Conservation (phyloP, 2,888 invertebrate species). For the Rutpela maculata region DNA sequence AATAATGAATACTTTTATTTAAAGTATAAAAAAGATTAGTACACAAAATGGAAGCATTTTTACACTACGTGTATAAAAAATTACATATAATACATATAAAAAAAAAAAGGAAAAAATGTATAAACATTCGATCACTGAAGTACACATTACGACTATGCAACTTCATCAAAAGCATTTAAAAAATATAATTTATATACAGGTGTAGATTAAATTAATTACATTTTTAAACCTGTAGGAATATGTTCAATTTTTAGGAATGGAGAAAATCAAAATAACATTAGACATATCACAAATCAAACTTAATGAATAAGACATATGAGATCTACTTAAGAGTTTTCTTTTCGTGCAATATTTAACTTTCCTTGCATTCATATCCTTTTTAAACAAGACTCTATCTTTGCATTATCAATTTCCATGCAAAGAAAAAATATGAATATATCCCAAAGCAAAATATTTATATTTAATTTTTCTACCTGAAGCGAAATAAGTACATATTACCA, state of each 20-base stretch:
- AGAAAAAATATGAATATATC: background rate
- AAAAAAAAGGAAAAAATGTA: constrained; percentile 49
- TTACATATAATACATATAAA: constrained; percentile 54
- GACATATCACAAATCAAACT: constrained; percentile 33
- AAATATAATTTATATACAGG: constrained; percentile 43
- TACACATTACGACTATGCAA: constrained; percentile 30
- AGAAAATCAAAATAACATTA: constrained; percentile 15
- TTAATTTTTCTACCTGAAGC: too few relatives aligned
- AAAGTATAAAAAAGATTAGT: constrained; percentile 63
- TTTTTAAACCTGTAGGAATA: constrained; percentile 15
- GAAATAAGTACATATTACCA: background rate
- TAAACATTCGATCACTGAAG: constrained; percentile 38
- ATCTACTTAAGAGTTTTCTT: constrained; percentile 34
- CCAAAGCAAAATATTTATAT: background rate
- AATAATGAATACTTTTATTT: constrained; percentile 59
- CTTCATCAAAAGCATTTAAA: constrained; percentile 45
- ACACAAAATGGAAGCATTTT: constrained; percentile 63
- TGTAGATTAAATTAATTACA: constrained; percentile 35
- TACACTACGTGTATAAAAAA: constrained; percentile 58
- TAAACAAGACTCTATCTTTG: background rate
- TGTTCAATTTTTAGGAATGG: constrained; percentile 12
- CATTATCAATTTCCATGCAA: background rate
- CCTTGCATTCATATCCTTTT: background rate
- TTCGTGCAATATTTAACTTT: constrained; percentile 1
- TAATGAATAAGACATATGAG: constrained; percentile 28